These are phyloP conservation scores for Todiramphus chloris DNA, from an alignment of 2,113 vertebrate species.

Conservation along the genomic window DNA sequence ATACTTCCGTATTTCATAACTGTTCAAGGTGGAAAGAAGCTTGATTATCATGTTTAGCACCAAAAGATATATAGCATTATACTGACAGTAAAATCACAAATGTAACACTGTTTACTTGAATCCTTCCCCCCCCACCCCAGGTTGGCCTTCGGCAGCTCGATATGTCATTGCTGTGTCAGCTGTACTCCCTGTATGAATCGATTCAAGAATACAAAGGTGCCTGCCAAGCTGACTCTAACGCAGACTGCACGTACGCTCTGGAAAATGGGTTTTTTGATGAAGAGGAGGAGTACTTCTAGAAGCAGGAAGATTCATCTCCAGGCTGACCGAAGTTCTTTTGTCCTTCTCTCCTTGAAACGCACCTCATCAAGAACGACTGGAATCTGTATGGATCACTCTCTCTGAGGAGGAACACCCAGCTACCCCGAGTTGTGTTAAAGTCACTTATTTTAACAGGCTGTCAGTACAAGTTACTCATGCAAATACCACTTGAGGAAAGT, in stretches of 20 bases:
- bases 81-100: not conserved
- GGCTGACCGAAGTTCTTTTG: slow-evolving; percentile 16
- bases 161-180: slow-evolving; percentile 97
- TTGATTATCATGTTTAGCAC: not conserved
- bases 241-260: slow-evolving; percentile 81
- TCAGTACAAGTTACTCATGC: slow-evolving; percentile 40
- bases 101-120: too few species aligned
- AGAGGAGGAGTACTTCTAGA: slow-evolving; percentile 90
- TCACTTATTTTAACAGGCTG: not conserved
- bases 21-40: not conserved
- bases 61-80: not conserved
- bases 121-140: slow-evolving; percentile 58
- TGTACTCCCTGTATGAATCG: slow-evolving; percentile 96
- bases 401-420: not conserved
- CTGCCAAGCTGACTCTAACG: slow-evolving; percentile 89
- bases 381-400: slow-evolving; percentile 67
- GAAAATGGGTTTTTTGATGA: slow-evolving; percentile 97
- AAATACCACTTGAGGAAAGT: slow-evolving; percentile 55
- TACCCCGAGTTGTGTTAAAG: slow-evolving; percentile 13
- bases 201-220: slow-evolving; percentile 99
- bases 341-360: not conserved
- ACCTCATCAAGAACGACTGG: slow-evolving; percentile 52
- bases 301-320: slow-evolving; percentile 31
- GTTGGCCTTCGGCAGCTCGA: slow-evolving; percentile 97
- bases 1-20: not conserved